These are phyloP conservation scores for Microcebus tavaratra DNA, from an alignment of 2,113 vertebrate genomes.

Conservation along the genomic window DNA sequence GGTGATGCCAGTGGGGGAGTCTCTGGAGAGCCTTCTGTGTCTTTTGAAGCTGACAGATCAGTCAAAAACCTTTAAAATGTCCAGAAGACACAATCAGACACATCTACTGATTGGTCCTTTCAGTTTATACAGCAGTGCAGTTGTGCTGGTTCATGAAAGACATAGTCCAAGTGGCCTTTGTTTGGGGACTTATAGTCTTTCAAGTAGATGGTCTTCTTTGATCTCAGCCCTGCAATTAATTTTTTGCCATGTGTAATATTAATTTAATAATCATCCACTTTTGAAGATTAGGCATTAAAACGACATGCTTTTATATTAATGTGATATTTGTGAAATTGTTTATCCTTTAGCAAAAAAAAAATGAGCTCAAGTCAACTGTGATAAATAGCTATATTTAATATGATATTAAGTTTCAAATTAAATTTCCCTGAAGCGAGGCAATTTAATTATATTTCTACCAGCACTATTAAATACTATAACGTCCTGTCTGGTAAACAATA, in stretches of 20 bases:
- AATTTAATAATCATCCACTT: constrained; percentile 43
- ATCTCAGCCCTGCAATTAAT: neutral
- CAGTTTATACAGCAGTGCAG: neutral
- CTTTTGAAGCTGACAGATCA: neutral
- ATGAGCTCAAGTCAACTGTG: neutral
- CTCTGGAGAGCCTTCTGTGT: too few species aligned
- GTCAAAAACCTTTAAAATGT: neutral
- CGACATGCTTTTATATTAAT: neutral
- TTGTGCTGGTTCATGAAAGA: neutral
- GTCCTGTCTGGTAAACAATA: constrained; percentile 40
- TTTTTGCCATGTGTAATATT: constrained; percentile 4
- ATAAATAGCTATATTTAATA: constrained; percentile 52
- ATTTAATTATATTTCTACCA: constrained; percentile 53
- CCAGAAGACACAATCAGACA: neutral
- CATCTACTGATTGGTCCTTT: neutral
- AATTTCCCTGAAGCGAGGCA: constrained; percentile 51
- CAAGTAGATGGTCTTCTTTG: constrained; percentile 43
- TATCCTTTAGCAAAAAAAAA: neutral
- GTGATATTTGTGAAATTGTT: constrained; percentile 21
- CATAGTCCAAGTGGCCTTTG: neutral
- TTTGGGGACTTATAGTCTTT: neutral
- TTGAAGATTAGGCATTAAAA: constrained; percentile 32
- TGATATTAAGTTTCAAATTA: constrained; percentile 59
- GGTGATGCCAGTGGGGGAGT: neutral
- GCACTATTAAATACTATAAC: neutral